Conservation (phyloP, 2,113 vertebrate species). For the Ptilorrhoa leucosticta region DNA sequence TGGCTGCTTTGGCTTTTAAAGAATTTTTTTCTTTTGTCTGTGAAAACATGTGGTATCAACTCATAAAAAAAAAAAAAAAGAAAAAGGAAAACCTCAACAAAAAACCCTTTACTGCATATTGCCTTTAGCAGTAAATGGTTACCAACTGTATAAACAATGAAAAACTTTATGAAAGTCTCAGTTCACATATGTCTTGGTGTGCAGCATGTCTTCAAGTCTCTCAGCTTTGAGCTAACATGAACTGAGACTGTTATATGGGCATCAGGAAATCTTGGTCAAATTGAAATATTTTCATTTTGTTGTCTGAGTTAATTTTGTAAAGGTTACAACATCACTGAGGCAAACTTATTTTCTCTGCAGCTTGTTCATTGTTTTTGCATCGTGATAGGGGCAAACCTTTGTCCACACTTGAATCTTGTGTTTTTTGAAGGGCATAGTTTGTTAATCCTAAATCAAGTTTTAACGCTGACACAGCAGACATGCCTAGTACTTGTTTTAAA, state of each 20-base stretch:
- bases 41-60: constrained; percentile 60
- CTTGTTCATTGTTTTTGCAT: background rate
- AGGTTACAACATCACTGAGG: background rate
- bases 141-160: constrained; percentile 68
- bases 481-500: background rate
- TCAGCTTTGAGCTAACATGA: background rate
- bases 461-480: background rate
- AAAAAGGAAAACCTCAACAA: background rate
- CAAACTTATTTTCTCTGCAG: background rate
- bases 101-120: background rate
- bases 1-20: constrained; percentile 36
- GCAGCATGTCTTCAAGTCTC: constrained; percentile 15
- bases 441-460: background rate
- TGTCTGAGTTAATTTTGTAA: background rate
- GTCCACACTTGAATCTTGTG: background rate
- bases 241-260: background rate
- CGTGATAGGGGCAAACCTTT: background rate
- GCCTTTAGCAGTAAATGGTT: constrained; percentile 54
- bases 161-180: constrained; percentile 33
- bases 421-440: background rate
- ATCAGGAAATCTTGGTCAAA: background rate
- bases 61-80: background rate
- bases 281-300: background rate
- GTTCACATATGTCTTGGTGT: constrained; percentile 2
- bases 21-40: constrained; percentile 35